Base-by-base conservation (phyloP, 1,140 invertebrate species). In the Drosophila nikananu region DNA sequence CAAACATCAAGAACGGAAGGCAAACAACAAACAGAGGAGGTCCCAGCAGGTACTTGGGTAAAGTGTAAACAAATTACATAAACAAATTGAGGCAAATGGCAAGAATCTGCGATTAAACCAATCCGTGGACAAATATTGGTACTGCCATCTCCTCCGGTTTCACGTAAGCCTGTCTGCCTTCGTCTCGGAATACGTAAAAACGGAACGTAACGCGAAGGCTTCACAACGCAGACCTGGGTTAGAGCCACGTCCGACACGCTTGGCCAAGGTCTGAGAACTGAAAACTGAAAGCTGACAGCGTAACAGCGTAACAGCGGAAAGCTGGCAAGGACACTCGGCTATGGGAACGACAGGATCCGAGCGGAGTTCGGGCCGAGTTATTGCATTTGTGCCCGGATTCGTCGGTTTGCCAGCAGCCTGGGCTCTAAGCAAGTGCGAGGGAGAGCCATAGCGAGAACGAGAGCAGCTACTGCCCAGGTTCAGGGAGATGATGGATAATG, bases 181-280 rank as follows among this genome's bases (percentile, higher is more conserved):
- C n/a, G n/a, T 52, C 25, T 52, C 37, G 37, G 15, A 2, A 39
- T 46, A 46, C 73, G 72, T 86, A 63, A 77, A 44, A 58, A 12
- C 59, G 59, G n/a, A 12, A 74, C 81, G 80, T 71, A 77, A 86
- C 83, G 83, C 82, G 76, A 67, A 39, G 39, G 51, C 17, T 54
- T 67, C 23, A 37, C 17, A 19, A 37, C 49, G 63, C 30, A 59
- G 48, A 54, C 72, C 68, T 48, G 51, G 57, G 51, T 42, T 25
- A 58, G 19, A 79, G 55, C 52, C 64, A 89, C 84, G 78, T 89
- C 81, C 84, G 87, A 84, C 77, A 81, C 84, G 87, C 79, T 82
- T 77, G 91, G 68, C 91, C 86, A 92, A 86, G 78, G 80, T 91
- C 76, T 91, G 87, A 77, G 77, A 89, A 92, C 91, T 92, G 86